These are phyloP conservation scores for Poecilobothrus nobilitatus DNA, from an alignment of 2,888 invertebrate genomes.

Conservation along the genomic window DNA sequence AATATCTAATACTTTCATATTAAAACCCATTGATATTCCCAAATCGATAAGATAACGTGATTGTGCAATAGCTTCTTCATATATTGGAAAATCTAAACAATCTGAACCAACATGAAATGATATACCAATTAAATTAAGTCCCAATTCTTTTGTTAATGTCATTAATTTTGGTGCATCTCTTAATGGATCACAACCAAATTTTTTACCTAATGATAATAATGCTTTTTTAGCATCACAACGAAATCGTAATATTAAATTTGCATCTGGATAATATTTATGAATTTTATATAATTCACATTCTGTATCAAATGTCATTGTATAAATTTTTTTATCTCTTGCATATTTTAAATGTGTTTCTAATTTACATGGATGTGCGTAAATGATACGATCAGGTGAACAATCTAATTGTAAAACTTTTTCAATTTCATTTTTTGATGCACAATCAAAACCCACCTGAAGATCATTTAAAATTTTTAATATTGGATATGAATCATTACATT, in stretches of 20 bases:
- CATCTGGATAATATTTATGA: slow-evolving; percentile 69
- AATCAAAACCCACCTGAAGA: slow-evolving; percentile 90
- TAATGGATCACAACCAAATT: slow-evolving; percentile 83
- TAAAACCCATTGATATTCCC: slow-evolving; percentile 62
- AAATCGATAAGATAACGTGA: slow-evolving; percentile 66
- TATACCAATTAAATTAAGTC: slow-evolving; percentile 66
- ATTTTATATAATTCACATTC: slow-evolving; percentile 87
- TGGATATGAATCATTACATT: slow-evolving; percentile 85
- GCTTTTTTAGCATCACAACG: slow-evolving; percentile 77
- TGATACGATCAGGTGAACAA: slow-evolving; percentile 56
- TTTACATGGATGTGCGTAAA: slow-evolving; percentile 95
- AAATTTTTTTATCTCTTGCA: slow-evolving; percentile 66
- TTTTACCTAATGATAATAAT: slow-evolving; percentile 83
- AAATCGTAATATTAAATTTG: slow-evolving; percentile 74
- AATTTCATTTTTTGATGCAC: slow-evolving; percentile 91
- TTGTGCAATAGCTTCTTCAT: slow-evolving; percentile 65
- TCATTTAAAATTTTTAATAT: slow-evolving; percentile 78
- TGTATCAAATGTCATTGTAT: slow-evolving; percentile 88
- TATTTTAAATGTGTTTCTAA: slow-evolving; percentile 81
- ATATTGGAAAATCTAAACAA: slow-evolving; percentile 74
- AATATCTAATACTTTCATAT: slow-evolving; percentile 73
- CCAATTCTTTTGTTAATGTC: slow-evolving; percentile 63
- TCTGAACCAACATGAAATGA: slow-evolving; percentile 96
- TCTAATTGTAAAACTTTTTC: slow-evolving; percentile 51
- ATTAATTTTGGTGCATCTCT: slow-evolving; percentile 67